Evolutionary conservation across 1,140 invertebrate species (phyloP).

Genomic region (Plectus sambesii): DNA sequence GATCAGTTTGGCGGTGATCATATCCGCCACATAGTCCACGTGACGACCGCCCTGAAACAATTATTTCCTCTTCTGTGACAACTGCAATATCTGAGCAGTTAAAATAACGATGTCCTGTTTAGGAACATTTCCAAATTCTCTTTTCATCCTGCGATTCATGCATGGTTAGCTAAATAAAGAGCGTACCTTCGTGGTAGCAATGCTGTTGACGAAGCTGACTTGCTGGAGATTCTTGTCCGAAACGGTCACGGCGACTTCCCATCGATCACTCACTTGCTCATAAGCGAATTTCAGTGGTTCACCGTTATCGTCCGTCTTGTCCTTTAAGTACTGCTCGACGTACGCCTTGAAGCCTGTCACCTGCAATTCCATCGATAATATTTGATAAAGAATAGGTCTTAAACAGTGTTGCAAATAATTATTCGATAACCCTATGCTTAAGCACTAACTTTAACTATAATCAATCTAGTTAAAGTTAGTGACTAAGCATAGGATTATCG

Average conservation of each 20-base stretch:
- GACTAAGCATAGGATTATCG: too few relatives aligned
- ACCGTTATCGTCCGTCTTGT: constrained; percentile 64
- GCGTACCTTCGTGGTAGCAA: constrained; percentile 82
- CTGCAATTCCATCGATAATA: constrained; percentile 40
- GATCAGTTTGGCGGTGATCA: constrained; percentile 67
- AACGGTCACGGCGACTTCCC: constrained; percentile 81
- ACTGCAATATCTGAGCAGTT: too few relatives aligned
- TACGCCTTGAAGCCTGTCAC: constrained; percentile 86
- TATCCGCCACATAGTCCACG: constrained; percentile 82
- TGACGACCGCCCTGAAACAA: constrained; percentile 70
- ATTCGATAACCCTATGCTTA: constrained; percentile 1
- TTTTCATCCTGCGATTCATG: too few relatives aligned
- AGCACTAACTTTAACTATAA: too few relatives aligned
- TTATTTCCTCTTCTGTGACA: too few relatives aligned
- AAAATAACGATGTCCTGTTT: too few relatives aligned
- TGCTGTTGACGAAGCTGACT: constrained; percentile 96
- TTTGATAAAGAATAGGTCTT: constrained; percentile 4
- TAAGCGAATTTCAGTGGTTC: constrained; percentile 72
- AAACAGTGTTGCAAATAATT: not conserved
- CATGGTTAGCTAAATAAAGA: too few relatives aligned
- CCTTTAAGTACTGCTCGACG: constrained; percentile 75
- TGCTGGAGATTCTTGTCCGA: constrained; percentile 80
- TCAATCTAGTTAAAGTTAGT: too few relatives aligned
- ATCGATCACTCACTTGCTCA: constrained; percentile 68
- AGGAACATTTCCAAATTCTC: too few relatives aligned